A percentile compares a stretch with the other conserved stretches of the same genome.
These are phyloP conservation scores for Theocolax elegans DNA, from an alignment of 1,140 invertebrate genomes.

Conservation along the genomic window DNA sequence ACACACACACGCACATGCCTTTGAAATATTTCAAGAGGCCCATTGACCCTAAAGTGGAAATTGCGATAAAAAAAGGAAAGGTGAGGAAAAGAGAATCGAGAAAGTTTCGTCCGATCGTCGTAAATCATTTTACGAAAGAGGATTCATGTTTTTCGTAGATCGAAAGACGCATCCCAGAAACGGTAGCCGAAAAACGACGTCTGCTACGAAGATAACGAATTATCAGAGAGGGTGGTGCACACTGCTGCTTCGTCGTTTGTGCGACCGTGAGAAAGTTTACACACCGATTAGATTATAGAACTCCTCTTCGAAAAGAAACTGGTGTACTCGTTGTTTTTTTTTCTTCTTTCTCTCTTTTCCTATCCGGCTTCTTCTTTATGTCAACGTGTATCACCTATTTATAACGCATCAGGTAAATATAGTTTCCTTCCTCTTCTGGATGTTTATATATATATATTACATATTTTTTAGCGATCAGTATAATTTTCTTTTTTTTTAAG, in stretches of 20 bases:
- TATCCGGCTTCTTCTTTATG: not conserved
- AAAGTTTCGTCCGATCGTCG: not conserved
- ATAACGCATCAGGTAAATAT: slow-evolving; percentile 20
- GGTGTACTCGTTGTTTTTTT: too few species aligned
- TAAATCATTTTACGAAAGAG: slow-evolving; percentile 24
- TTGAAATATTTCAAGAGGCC: too few species aligned
- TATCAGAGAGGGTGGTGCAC: slow-evolving; percentile 30
- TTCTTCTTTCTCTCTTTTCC: too few species aligned
- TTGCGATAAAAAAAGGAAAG: slow-evolving; percentile 21
- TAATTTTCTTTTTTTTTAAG: too few species aligned
- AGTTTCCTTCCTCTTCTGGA: too few species aligned
- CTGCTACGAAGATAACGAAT: slow-evolving; percentile 21
- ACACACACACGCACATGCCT: too few species aligned
- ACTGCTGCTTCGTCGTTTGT: slow-evolving; percentile 13
- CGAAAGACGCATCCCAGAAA: too few species aligned
- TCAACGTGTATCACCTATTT: not conserved
- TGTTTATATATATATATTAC: too few species aligned
- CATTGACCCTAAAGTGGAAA: slow-evolving; percentile 4
- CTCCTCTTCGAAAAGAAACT: not conserved
- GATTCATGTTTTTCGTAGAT: too few species aligned
- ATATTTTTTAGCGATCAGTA: too few species aligned
- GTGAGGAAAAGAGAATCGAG: not conserved
- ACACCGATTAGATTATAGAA: slow-evolving; percentile 29
- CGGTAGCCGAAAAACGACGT: not conserved
- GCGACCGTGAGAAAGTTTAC: slow-evolving; percentile 40